A percentile compares a stretch with the other conserved stretches of the same genome.
Evolutionary conservation across 1,140 invertebrate genomes (phyloP).

Genomic region (Coboldia fuscipes): DNA sequence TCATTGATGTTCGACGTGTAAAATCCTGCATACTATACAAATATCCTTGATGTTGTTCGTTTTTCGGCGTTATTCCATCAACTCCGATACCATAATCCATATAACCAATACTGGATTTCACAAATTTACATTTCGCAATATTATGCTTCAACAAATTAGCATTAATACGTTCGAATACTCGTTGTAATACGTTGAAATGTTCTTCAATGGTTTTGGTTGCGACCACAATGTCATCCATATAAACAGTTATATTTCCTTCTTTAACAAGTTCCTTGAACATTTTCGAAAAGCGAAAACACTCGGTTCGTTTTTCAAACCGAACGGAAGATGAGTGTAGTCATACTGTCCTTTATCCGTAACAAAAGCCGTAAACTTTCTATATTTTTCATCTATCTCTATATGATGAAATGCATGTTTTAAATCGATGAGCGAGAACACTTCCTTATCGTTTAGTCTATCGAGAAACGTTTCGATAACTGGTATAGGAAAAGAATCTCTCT

Average conservation of each 20-base stretch:
- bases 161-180: constrained; percentile 8
- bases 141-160: background rate
- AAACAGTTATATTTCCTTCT: constrained; percentile 1
- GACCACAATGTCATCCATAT: constrained; percentile 4
- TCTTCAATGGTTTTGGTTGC: constrained; percentile 1
- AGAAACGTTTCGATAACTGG: constrained; percentile 24
- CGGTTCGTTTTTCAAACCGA: constrained; percentile 8
- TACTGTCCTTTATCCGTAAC: constrained; percentile 15
- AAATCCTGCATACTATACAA: too few relatives aligned
- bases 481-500: constrained; percentile 9
- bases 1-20: too few relatives aligned
- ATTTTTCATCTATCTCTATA: constrained; percentile 7
- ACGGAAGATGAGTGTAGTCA: constrained; percentile 11
- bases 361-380: constrained; percentile 14
- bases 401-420: constrained; percentile 11
- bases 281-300: constrained; percentile 17
- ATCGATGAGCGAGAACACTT: constrained; percentile 9
- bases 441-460: constrained; percentile 7
- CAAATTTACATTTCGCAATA: constrained; percentile 1
- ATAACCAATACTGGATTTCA: constrained; percentile 4
- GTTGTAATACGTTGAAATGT: constrained; percentile 3
- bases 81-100: constrained; percentile 2
- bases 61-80: constrained; percentile 4
- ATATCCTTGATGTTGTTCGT: too few relatives aligned
- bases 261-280: constrained; percentile 1